Base-by-base conservation (phyloP, 2,113 vertebrate genomes). In the Pseudorectes ferrugineus region DNA sequence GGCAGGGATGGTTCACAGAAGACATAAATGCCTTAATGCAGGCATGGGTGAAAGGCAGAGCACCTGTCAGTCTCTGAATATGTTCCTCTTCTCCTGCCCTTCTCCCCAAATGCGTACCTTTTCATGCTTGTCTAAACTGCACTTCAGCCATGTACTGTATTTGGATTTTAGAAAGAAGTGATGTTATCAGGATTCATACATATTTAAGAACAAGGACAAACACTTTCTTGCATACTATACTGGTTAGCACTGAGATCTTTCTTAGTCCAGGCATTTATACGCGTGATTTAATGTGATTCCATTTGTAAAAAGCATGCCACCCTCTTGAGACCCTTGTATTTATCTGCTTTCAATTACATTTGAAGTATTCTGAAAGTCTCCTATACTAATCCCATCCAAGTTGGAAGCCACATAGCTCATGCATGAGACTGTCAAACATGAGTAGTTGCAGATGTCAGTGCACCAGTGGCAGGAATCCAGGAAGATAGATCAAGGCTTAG, bases 391-490 rank as follows among this genome's bases (percentile, higher is more conserved):
- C 94, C 97, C 94, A 86, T 98, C 98, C 97, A 97, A 95, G 96
- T 96, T 97, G 97, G 96, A 98, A 98, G 95, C 97, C 96, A 97
- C 97, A 97, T 96, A 93, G 85, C 94, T 97, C 94, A 95, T 97
- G 95, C 97, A 97, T 97, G 96, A 98, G 93, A 62, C 94, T 98
- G 97, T 98, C 97, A 97, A 93, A 96, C 96, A 92, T 97, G 98
- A 98, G 97, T 97, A 97, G 94, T 98, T 98, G 97, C 98, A 98
- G 97, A 98, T 98, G 98, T 98, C 97, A 96, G 14, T 89, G 94
- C 92, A 92, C 71, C 83, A 84, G 87, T 97, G 97, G 98, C 98
- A 97, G 89, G 78, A 81, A 77, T 97, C 97, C 97, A 98, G 89
- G 76, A 97, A 96, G 95, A 97, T 58, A 97, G 97, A 98, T 97